A percentile compares a stretch with the other conserved stretches of the same genome.
These are phyloP conservation scores for Cataglyphis altisquamis DNA, from an alignment of 2,888 invertebrate genomes.

Conservation along the genomic window DNA sequence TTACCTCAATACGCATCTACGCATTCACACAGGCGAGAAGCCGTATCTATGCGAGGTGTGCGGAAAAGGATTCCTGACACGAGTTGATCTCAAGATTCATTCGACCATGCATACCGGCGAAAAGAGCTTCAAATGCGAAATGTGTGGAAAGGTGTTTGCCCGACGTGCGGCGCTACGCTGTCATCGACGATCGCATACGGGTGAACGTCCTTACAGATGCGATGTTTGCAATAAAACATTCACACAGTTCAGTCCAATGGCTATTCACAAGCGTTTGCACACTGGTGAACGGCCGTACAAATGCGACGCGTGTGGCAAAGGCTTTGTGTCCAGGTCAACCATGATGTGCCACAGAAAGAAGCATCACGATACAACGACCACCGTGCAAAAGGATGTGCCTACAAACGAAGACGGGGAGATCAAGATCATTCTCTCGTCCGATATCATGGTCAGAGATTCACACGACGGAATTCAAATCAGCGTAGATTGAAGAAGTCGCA, in stretches of 20 bases:
- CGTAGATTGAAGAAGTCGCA: constrained; percentile 69
- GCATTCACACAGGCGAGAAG: constrained; percentile 89
- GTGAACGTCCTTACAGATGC: constrained; percentile 88
- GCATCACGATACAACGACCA: constrained; percentile 80
- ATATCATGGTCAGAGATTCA: constrained; percentile 71
- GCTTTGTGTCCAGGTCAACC: constrained; percentile 88
- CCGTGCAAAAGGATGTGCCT: constrained; percentile 71
- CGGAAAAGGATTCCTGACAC: constrained; percentile 88
- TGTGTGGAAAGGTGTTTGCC: constrained; percentile 89
- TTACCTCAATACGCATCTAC: constrained; percentile 88
- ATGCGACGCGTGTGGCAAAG: constrained; percentile 88
- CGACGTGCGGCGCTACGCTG: constrained; percentile 88
- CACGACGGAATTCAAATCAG: constrained; percentile 75
- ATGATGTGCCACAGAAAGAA: constrained; percentile 89
- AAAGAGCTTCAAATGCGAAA: constrained; percentile 89
- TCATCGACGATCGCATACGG: constrained; percentile 88
- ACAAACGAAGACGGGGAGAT: constrained; percentile 59
- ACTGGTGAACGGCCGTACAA: constrained; percentile 89
- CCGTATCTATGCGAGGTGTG: constrained; percentile 89
- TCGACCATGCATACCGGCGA: constrained; percentile 89
- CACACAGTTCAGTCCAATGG: constrained; percentile 90
- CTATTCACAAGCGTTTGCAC: constrained; percentile 89
- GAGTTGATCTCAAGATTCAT: constrained; percentile 88
- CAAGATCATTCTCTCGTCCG: constrained; percentile 64
- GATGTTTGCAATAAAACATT: constrained; percentile 89